Evolutionary conservation across 2,113 vertebrate genomes (phyloP).

Genomic region (Suncus etruscus): DNA sequence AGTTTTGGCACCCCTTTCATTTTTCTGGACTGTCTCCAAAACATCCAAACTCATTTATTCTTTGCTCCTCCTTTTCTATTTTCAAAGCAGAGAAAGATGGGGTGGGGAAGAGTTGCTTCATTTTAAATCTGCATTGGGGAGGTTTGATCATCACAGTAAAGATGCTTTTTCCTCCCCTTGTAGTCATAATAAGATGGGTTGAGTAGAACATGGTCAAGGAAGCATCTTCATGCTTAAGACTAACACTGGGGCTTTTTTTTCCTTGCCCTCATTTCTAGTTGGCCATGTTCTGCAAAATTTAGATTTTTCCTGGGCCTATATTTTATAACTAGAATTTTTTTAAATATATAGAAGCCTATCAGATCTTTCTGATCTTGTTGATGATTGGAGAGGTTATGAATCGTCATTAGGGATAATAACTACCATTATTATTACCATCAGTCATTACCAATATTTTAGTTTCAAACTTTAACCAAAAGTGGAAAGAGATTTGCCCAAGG

Average conservation of each 20-base stretch:
- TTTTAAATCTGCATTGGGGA: constrained; percentile 17
- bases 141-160: neutral
- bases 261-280: neutral
- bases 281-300: neutral
- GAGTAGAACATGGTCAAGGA: neutral
- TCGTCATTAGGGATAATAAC: too few species aligned
- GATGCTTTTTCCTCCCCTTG: neutral
- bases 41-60: neutral
- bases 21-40: neutral
- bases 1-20: neutral
- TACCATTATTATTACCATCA: too few species aligned
- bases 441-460: neutral
- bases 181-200: neutral
- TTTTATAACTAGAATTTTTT: neutral
- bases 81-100: neutral
- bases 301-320: neutral
- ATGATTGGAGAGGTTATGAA: too few species aligned
- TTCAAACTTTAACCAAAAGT: neutral
- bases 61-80: neutral
- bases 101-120: neutral
- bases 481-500: neutral
- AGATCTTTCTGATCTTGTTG: neutral
- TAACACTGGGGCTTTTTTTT: neutral
- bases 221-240: neutral
- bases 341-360: neutral